Evolutionary conservation across 2,113 vertebrate genomes (phyloP), one percentile per base, ranked within the genome.

Genomic region (Sander vitreus): DNA sequence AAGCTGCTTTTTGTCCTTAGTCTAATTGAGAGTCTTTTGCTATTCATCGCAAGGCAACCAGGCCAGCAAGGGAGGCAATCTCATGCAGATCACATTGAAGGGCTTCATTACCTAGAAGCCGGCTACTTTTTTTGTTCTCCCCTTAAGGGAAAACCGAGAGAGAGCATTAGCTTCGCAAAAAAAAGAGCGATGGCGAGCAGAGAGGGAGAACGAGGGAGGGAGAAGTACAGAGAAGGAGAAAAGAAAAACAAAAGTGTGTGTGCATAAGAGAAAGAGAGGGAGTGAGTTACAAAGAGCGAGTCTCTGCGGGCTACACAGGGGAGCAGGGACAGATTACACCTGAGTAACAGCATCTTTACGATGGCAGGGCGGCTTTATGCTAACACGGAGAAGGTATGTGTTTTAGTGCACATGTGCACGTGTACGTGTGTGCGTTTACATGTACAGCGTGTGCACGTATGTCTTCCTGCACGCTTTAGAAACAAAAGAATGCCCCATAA

Each of bases 61-160:
- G 83, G 71, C 82, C 84, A 76, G 88, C 83, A 6, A 88, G 87
- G 83, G 78, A 84, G 81, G 88, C 84, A 92, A 91, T 92, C 89
- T 91, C 82, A 93, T 91, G 92, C 91, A 93, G 89, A 94, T 91
- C 90, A 89, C 83, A 88, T 71, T 89, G 92, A 93, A 92, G 79
- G 86, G 91, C 93, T 94, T 94, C 89, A 93, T 95, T 95, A 94
- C 92, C 91, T 90, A 86, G 86, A 86, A 91, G 85, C 89, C 87
- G 81, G 92, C 81, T 86, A 84, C 87, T 71, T 45, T 88, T 87
- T 93, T 79, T 92, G 80, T 88, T 91, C 88, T 85, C 76, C 81
- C 6, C 87, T 90, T 64, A 77, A 91, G 90, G 89, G 90, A 86
- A 87, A 81, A 80, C 76, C 47, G 80, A 88, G 81, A 45, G 51